Evolutionary conservation across 2,113 vertebrate species (phyloP).

Genomic region (Rhea pennata): DNA sequence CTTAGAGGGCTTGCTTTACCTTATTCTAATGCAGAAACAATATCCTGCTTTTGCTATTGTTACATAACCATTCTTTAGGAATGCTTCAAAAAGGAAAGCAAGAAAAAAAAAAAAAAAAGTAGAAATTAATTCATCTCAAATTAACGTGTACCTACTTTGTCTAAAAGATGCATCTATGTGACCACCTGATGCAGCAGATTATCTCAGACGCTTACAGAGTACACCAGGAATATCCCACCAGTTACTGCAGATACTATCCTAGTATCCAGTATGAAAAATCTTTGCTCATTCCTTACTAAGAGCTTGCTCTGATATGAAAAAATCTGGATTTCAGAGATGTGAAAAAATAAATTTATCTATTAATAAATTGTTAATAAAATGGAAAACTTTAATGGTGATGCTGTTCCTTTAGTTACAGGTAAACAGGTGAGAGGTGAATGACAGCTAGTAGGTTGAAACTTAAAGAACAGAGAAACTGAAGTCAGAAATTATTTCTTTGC

Average conservation of each 20-base stretch:
- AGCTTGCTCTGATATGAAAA: neutral
- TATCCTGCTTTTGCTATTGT: neutral
- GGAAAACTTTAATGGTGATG: neutral
- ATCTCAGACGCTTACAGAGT: neutral
- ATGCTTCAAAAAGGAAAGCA: neutral
- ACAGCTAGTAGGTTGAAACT: neutral
- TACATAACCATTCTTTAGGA: neutral
- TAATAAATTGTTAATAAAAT: neutral
- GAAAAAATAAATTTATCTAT: neutral
- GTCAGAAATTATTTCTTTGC: neutral
- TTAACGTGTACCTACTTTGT: neutral
- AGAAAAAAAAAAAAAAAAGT: neutral
- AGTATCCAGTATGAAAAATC: neutral
- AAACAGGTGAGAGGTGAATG: neutral
- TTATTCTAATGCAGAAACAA: neutral
- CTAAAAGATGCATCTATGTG: neutral
- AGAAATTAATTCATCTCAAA: neutral
- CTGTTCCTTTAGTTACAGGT: neutral
- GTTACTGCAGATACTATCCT: neutral
- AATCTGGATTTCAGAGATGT: neutral
- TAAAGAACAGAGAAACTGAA: neutral
- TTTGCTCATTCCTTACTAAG: neutral
- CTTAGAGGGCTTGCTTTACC: neutral
- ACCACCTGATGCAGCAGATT: neutral
- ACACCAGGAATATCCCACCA: neutral